These are phyloP conservation scores for Rotaria macrura DNA, from an alignment of 2,888 invertebrate species.

Conservation along the genomic window DNA sequence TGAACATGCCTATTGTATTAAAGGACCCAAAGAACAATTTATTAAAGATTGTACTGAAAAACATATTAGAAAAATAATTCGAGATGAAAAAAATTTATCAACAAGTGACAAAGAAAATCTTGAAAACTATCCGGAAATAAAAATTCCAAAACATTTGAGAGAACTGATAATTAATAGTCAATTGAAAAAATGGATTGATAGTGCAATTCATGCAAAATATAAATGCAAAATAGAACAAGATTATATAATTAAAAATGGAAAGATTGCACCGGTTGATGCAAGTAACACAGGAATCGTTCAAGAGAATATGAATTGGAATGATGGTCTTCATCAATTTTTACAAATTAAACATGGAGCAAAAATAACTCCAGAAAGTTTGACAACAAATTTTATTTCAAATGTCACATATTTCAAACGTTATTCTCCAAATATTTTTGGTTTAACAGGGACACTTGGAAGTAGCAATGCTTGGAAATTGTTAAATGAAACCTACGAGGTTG, in stretches of 20 bases:
- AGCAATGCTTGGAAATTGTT: conserved; percentile 40
- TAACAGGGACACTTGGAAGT: conserved; percentile 37
- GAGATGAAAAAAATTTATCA: not conserved
- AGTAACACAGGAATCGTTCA: conserved; percentile 35
- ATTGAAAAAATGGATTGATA: not conserved
- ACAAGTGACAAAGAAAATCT: not conserved
- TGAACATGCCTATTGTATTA: not conserved
- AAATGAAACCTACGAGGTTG: conserved; percentile 29
- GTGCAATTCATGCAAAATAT: not conserved
- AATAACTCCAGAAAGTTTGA: conserved; percentile 34
- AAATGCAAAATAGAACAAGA: not conserved
- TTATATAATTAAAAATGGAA: not conserved
- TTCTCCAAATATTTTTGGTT: conserved; percentile 40
- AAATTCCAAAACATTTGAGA: not conserved
- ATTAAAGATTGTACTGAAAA: not conserved
- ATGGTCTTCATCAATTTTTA: conserved; percentile 37
- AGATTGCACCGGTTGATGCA: conserved; percentile 35
- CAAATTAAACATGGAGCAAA: conserved; percentile 36
- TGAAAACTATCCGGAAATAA: not conserved
- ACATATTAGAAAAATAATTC: not conserved
- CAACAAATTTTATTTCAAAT: conserved; percentile 36
- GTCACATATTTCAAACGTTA: conserved; percentile 34
- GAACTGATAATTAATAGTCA: not conserved
- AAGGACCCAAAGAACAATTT: not conserved
- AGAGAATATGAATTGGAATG: conserved; percentile 35